These are phyloP conservation scores for Bombycilla garrulus DNA, from an alignment of 2,113 vertebrate species.

Conservation along the genomic window DNA sequence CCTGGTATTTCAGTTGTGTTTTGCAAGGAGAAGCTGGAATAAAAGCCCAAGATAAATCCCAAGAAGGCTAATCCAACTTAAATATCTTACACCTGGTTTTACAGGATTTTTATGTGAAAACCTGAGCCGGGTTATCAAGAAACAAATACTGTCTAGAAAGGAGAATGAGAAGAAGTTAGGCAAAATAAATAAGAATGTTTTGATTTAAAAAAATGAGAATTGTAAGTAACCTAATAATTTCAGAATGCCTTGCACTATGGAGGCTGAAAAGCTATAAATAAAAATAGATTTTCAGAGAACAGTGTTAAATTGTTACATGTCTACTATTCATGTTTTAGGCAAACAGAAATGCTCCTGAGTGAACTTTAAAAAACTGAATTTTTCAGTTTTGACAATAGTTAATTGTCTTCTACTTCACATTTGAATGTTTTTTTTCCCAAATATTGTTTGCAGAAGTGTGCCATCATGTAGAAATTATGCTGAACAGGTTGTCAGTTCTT, in stretches of 20 bases:
- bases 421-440: neutral
- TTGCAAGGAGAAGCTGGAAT: neutral
- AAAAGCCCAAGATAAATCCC: neutral
- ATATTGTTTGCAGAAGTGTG: neutral
- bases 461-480: neutral
- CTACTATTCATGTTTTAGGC: neutral
- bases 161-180: neutral
- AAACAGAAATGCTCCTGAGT: neutral
- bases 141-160: neutral
- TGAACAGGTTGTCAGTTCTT: rapidly evolving
- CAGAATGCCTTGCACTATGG: neutral
- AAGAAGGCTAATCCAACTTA: neutral
- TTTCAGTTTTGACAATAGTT: neutral
- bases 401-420: neutral
- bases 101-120: neutral
- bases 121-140: neutral
- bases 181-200: neutral
- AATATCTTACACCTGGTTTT: neutral
- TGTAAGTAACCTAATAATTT: neutral
- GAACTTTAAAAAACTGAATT: neutral
- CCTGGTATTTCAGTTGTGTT: neutral
- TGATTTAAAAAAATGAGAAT: neutral
- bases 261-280: neutral
- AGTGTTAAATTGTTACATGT: neutral
- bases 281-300: neutral